phyloP scores from a whole-genome alignment of 2,888 invertebrate genomes.

The Scelioninae gen. 2 region DNA sequence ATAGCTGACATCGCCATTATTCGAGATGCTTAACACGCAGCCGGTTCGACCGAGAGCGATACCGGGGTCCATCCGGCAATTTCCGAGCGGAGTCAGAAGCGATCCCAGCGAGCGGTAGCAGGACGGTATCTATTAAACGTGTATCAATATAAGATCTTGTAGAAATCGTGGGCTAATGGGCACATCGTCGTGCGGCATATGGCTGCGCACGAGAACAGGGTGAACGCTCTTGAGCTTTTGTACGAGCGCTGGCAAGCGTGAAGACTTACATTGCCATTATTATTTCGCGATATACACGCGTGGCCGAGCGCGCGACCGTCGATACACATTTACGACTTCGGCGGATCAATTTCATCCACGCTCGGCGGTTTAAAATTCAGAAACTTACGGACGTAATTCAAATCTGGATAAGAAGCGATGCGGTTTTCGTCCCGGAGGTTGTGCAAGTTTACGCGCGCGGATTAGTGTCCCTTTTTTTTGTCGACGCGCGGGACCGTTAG shows the following conservation, averaged over 20 bases:
- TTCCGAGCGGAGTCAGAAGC: conserved; percentile 52
- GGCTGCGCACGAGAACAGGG: conserved; percentile 59
- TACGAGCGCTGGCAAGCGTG: conserved; percentile 64
- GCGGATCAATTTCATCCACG: conserved; percentile 44
- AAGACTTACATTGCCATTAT: conserved; percentile 58
- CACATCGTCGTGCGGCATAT: conserved; percentile 67
- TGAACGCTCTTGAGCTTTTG: conserved; percentile 60
- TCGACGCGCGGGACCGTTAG: conserved; percentile 27
- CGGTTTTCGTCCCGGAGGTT: conserved; percentile 10
- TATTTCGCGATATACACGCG: conserved; percentile 35
- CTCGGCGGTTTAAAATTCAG: conserved; percentile 34
- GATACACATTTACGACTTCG: conserved; percentile 46
- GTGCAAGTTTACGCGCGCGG: conserved; percentile 40
- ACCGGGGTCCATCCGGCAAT: conserved; percentile 55
- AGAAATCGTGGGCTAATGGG: conserved; percentile 68
- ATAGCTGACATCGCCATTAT: conserved; percentile 53
- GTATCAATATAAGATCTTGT: conserved; percentile 68
- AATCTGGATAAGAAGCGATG: conserved; percentile 29
- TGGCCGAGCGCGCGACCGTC: conserved; percentile 14
- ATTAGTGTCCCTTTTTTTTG: conserved; percentile 21
- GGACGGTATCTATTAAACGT: conserved; percentile 67
- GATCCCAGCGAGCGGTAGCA: conserved; percentile 64
- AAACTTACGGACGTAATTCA: conserved; percentile 39
- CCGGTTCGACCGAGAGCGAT: conserved; percentile 32
- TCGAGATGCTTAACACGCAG: conserved; percentile 51